Base-by-base conservation (phyloP, 92 coral and sea anemone species). In the Bergia sp. region DNA sequence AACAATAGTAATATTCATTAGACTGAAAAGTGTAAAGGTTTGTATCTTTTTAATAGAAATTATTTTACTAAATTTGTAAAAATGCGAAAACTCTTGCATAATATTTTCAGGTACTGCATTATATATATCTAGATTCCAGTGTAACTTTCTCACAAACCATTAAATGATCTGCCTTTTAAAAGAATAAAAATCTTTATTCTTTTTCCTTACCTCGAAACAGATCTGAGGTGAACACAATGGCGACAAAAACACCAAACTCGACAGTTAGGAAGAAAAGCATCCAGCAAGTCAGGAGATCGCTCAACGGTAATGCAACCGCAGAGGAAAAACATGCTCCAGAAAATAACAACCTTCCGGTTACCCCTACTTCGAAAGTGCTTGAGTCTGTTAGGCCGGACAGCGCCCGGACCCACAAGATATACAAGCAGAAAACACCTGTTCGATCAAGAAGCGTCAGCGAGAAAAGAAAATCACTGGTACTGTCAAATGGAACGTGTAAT, bases 331-430 rank as follows among this genome's bases (percentile, higher is more conserved):
- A 45, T 16, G 1, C 45, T 15, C 41, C 23, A 3, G 66, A 84
- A 43, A 84, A 84, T 40, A 84, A 84, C 39, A 84, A 84, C 16
- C 78, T 36, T 1, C 87, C 79, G 11, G 45, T 84, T 44, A 84
- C 69, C 2, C 87, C 71, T 45, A 79, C 71, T 37, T 84, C 87
- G 10, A 74, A 45, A 36, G 23, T 45, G 43, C 55, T 69, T 20
- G 87, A 84, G n/a, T 49, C 79, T 29, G 87, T 45, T 13, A 10
- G 10, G 23, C n/a, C 55, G n/a, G 87, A 69, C 13, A 36, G 42
- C 53, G 4, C 45, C 8, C 77, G 79, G 47, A 15, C 21, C 15
- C n/a, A 6, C 21, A 67, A 69, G 41, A 41, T 29, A 18, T 44
- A 13, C 44, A 49, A 72, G 47, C 87, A 77, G 7, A 76, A 23